These are phyloP conservation scores for Verasper variegatus DNA, from an alignment of 2,113 vertebrate species.

Conservation along the genomic window DNA sequence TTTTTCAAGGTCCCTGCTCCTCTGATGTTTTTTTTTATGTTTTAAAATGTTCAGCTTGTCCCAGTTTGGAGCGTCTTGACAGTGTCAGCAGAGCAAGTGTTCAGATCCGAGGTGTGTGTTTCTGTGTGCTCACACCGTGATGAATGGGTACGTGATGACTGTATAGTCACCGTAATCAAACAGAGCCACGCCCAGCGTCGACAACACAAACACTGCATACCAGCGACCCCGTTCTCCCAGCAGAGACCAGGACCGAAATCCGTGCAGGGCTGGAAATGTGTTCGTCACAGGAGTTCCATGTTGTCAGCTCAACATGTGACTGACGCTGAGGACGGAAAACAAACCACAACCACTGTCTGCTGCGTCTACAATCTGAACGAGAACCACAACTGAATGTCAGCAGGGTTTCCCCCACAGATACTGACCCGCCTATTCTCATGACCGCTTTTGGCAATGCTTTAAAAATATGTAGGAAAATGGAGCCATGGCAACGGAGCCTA, in stretches of 20 bases:
- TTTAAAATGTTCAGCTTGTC: constrained; percentile 33
- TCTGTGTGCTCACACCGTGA: constrained; percentile 5
- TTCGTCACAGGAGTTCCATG: constrained; percentile 12
- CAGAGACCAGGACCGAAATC: background rate
- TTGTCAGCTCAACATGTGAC: constrained; percentile 29
- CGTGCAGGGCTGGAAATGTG: background rate
- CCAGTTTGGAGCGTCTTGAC: constrained; percentile 24
- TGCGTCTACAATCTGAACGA: constrained; percentile 45
- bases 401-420: constrained; percentile 38
- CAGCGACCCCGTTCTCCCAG: background rate
- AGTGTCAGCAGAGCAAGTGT: constrained; percentile 17
- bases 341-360: constrained; percentile 34
- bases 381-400: constrained; percentile 38
- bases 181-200: constrained; percentile 47
- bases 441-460: background rate
- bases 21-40: constrained; percentile 21
- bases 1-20: constrained; percentile 19
- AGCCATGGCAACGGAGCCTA: background rate
- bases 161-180: constrained; percentile 33
- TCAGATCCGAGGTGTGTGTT: constrained; percentile 6
- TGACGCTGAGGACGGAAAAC: constrained; percentile 22
- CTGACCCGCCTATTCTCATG: constrained; percentile 12
- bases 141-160: constrained; percentile 40
- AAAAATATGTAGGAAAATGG: background rate
- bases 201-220: constrained; percentile 63